A percentile compares a stretch with the other conserved stretches of the same genome.
Evolutionary conservation across 1,140 invertebrate species (phyloP).

Genomic region (Drosophila trapezifrons): DNA sequence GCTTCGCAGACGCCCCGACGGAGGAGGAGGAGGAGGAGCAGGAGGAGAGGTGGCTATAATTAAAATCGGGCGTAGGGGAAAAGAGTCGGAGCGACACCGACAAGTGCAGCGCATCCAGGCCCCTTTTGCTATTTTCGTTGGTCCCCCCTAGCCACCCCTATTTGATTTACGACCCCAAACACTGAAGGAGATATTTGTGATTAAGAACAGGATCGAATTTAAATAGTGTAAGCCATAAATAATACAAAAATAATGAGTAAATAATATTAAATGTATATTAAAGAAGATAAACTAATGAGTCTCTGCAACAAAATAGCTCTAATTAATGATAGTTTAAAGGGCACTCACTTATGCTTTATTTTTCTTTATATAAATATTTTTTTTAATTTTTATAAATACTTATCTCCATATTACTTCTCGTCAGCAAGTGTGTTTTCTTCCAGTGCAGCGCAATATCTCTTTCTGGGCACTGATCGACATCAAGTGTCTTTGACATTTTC

Average conservation of each 20-base stretch:
- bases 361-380: neutral
- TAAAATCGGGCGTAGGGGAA: constrained; percentile 37
- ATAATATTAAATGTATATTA: neutral
- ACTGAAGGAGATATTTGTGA: neutral
- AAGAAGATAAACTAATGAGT: neutral
- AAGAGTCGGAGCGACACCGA: constrained; percentile 1
- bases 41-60: constrained; percentile 61
- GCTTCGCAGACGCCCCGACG: constrained; percentile 51
- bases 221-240: no score
- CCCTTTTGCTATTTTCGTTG: constrained; percentile 43
- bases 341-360: no score
- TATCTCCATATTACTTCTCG: neutral
- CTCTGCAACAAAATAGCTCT: neutral
- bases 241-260: neutral
- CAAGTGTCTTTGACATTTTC: constrained; percentile 68
- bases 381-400: neutral
- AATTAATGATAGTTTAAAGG: neutral
- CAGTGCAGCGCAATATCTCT: constrained; percentile 11
- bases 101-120: constrained; percentile 35
- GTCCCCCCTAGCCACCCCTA: neutral
- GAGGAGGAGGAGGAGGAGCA: constrained; percentile 10
- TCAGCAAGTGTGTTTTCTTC: neutral
- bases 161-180: constrained; percentile 9
- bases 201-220: neutral
- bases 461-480: constrained; percentile 48